Base-by-base conservation (phyloP, 2,113 vertebrate genomes). In the Erythrolamprus reginae region DNA sequence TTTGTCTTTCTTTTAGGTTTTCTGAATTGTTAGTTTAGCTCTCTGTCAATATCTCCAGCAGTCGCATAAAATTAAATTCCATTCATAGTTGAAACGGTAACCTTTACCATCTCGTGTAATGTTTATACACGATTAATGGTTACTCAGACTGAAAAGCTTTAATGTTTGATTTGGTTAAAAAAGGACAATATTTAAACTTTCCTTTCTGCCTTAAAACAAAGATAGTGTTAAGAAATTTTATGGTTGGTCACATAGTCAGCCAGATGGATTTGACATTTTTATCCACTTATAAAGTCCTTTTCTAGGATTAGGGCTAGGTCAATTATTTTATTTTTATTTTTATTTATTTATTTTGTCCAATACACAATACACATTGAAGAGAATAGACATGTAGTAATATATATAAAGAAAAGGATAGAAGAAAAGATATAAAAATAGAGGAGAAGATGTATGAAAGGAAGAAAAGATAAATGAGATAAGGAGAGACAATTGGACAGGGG, bases 31-130 rank as follows among this genome's bases (percentile, higher is more conserved):
- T 88, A 90, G 84, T 52, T 84, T 88, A 86, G 47, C 83, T 56
- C 89, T 90, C 87, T 86, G 77, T 93, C 85, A 93, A 92, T 93
- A 90, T 93, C 94, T 51, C 94, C 23, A 94, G 91, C 91, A 77
- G 55, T 84, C 82, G 51, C 65, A 10, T 90, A 84, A 47, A 91
- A 93, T 88, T 23, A 90, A 77, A 93, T 95, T 93, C 82, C 23
- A 90, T 42, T 92, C 84, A 84, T 53, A 93, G 38, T 48, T 45
- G 58, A 90, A 94, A 88, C 26, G 47, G n/a, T 86, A 93, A 58
- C 91, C 92, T 91, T 92, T 47, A 92, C 95, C 94, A 90, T 38
- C 47, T 23, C 50, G 21, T 92, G 91, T 82, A 53, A 50, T 82
- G 86, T 92, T 94, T 92, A 85, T 86, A 8, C 33, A 23, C 84